Percentiles rank a stretch among this genome's conserved stretches.
Evolutionary conservation across 2,797 vertebrate genomes (phyloP).

Genomic region (Rhincodon typus): DNA sequence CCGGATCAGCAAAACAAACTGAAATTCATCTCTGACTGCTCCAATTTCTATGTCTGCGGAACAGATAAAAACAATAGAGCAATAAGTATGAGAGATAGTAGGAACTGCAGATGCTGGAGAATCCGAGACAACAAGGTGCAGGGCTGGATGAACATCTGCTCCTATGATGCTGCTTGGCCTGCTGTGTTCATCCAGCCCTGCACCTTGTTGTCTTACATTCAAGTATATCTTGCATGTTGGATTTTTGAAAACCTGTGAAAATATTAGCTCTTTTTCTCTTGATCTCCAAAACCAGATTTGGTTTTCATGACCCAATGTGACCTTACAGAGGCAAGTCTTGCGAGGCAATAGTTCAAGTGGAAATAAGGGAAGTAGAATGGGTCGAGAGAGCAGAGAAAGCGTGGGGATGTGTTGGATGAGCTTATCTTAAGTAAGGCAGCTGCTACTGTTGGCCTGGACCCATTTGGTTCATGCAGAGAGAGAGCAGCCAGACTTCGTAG

Average conservation of each 20-base stretch:
- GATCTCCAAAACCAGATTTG: not conserved
- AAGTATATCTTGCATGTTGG: not conserved
- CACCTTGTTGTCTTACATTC: no score
- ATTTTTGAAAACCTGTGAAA: not conserved
- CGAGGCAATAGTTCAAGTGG: not conserved
- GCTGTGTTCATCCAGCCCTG: no score
- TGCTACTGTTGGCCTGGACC: no score
- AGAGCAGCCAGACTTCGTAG: not conserved
- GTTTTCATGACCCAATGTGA: not conserved
- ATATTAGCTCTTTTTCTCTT: not conserved
- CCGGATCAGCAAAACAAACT: not conserved
- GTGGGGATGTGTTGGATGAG: not conserved
- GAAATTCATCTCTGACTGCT: not conserved
- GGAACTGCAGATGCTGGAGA: no score
- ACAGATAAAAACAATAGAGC: no score
- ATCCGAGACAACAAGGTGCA: no score
- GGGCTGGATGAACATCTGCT: no score
- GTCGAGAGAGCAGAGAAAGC: not conserved
- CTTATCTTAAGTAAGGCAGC: not conserved
- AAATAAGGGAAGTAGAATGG: not conserved
- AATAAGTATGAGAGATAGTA: no score
- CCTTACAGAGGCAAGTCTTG: not conserved
- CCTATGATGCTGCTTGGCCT: no score
- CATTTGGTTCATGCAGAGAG: not conserved
- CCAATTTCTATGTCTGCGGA: not conserved